Evolutionary conservation across 2,113 vertebrate genomes (phyloP).

Genomic region (Oreochromis spilurus): DNA sequence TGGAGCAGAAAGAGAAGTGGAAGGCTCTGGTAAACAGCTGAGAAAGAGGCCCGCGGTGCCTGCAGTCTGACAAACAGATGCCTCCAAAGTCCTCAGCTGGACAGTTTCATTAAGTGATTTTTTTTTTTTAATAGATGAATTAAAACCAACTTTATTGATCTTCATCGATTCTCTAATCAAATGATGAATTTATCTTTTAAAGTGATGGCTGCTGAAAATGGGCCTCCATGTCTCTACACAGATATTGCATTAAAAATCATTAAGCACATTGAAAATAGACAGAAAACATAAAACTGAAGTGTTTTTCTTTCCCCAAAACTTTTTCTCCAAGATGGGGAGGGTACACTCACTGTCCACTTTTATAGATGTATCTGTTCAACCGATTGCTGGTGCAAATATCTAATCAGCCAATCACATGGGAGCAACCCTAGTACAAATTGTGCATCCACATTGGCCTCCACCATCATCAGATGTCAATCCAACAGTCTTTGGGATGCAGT

Average conservation of each 20-base stretch:
- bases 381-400: neutral
- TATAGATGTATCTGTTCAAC: neutral
- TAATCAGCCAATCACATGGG: neutral
- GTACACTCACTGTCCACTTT: neutral
- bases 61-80: neutral
- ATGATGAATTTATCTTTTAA: neutral
- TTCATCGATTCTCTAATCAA: neutral
- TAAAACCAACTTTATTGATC: neutral
- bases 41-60: neutral
- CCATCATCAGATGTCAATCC: neutral
- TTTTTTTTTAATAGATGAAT: neutral
- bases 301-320: neutral
- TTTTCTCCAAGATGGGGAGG: neutral
- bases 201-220: neutral
- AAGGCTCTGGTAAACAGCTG: neutral
- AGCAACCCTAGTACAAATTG: neutral
- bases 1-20: neutral
- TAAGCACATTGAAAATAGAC: neutral
- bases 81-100: neutral
- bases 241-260: neutral
- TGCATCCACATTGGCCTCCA: neutral
- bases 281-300: neutral
- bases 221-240: neutral
- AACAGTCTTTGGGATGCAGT: neutral
- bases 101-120: neutral